phyloP scores from a whole-genome alignment of 2,113 vertebrate species.

The Lichenostomus cassidix region DNA sequence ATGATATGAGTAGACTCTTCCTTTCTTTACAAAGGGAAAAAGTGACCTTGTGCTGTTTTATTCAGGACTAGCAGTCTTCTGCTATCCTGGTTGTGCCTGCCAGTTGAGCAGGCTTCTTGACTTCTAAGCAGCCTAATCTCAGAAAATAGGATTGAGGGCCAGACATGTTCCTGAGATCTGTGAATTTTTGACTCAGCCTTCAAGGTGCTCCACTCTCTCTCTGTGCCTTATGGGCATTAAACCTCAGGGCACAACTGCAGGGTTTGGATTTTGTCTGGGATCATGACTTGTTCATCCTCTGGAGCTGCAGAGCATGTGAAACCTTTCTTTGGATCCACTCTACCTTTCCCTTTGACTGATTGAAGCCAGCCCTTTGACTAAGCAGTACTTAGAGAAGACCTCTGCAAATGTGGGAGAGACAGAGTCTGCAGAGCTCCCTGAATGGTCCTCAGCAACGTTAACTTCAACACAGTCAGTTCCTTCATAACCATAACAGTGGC shows the following conservation, averaged over 20 bases:
- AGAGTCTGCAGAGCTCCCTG: background rate
- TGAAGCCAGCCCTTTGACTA: background rate
- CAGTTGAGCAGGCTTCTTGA: background rate
- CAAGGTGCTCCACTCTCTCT: background rate
- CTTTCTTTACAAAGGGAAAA: background rate
- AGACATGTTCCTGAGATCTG: background rate
- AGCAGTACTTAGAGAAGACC: background rate
- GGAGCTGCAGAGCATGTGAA: background rate
- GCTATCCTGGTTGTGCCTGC: background rate
- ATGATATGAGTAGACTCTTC: background rate
- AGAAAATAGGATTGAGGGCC: background rate
- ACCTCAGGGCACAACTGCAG: background rate
- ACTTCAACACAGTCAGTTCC: slow-evolving; percentile 37
- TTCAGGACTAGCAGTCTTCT: background rate
- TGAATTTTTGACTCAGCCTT: background rate
- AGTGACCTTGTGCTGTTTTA: background rate
- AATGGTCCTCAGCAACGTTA: background rate
- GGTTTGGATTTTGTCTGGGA: background rate
- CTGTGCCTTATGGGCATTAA: background rate
- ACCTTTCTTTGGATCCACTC: background rate
- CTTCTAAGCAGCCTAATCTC: background rate
- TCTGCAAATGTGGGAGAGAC: background rate
- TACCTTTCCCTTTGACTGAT: background rate
- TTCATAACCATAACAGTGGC: slow-evolving; percentile 77
- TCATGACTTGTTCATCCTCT: background rate